Evolutionary conservation across 2,113 vertebrate species (phyloP).

Genomic region (Takifugu flavidus): DNA sequence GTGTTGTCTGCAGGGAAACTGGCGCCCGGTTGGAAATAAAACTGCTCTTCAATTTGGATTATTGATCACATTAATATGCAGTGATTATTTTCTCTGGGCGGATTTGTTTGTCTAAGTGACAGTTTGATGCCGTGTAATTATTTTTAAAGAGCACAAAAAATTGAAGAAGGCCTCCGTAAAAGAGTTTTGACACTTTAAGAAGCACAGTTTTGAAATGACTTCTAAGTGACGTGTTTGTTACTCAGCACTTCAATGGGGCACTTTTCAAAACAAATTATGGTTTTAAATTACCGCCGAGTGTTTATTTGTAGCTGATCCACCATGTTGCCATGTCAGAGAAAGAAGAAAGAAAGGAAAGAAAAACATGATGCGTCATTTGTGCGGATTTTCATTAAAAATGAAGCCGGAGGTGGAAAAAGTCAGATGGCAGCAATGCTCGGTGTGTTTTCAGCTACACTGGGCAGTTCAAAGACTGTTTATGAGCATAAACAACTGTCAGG

Average conservation of each 20-base stretch:
- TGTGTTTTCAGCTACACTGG: constrained; percentile 12
- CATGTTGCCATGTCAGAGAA: constrained; percentile 1
- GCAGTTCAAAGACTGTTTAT: constrained; percentile 33
- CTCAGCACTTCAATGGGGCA: constrained; percentile 56
- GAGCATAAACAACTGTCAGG: constrained; percentile 13
- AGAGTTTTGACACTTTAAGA: constrained; percentile 55
- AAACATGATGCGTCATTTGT: constrained; percentile 19
- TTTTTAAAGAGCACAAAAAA: constrained; percentile 11
- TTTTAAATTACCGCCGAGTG: constrained; percentile 38
- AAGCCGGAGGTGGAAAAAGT: background rate
- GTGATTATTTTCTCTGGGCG: constrained; percentile 50
- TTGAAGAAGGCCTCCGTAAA: constrained; percentile 54
- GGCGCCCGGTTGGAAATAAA: constrained; percentile 45
- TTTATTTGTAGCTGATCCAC: constrained; percentile 39
- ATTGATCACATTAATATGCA: constrained; percentile 66
- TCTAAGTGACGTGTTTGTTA: constrained; percentile 64
- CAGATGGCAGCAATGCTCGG: constrained; percentile 20
- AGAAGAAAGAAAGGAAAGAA: background rate
- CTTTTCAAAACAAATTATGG: constrained; percentile 60
- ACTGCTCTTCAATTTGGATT: constrained; percentile 47
- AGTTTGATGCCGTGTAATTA: constrained; percentile 64
- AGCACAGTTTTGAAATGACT: constrained; percentile 50
- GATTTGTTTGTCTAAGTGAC: constrained; percentile 62
- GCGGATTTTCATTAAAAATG: constrained; percentile 1
- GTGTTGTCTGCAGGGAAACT: constrained; percentile 19